A percentile compares a stretch with the other conserved stretches of the same genome.
phyloP scores from a whole-genome alignment of 2,113 vertebrate species.

The Strigops habroptila region DNA sequence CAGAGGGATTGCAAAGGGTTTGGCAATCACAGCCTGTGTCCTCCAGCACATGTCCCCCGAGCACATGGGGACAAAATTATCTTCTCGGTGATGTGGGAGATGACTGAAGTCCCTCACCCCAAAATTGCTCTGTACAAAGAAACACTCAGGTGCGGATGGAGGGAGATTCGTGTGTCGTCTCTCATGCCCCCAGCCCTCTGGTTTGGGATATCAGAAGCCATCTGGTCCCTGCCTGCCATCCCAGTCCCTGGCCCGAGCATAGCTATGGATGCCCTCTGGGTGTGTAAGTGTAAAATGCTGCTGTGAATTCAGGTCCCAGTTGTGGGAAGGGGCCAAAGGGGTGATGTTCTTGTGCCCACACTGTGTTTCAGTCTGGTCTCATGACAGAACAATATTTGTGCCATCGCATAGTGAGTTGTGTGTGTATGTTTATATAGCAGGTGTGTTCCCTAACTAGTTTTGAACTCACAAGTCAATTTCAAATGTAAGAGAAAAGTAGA shows the following conservation, averaged over 20 bases:
- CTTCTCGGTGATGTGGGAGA: neutral
- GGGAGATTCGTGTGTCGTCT: rapidly evolving
- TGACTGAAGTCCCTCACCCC: neutral
- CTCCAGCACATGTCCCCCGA: rapidly evolving
- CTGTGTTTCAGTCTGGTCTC: neutral
- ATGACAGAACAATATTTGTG: neutral
- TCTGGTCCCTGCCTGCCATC: neutral
- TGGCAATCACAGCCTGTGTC: neutral
- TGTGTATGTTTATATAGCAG: neutral
- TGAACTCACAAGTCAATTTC: neutral
- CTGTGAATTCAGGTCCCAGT: neutral
- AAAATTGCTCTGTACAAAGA: neutral
- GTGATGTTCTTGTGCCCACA: rapidly evolving
- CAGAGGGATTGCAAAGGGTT: neutral
- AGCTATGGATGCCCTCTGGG: rapidly evolving
- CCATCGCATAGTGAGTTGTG: rapidly evolving
- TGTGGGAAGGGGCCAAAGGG: neutral
- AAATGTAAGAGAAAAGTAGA: neutral
- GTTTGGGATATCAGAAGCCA: neutral
- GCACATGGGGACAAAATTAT: neutral
- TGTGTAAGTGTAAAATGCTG: neutral
- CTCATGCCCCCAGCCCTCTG: rapidly evolving
- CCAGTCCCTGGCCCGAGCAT: rapidly evolving
- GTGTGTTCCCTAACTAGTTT: neutral
- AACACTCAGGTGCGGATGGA: neutral